These are phyloP conservation scores for Lota lota DNA, from an alignment of 2,113 vertebrate genomes.

Conservation along the genomic window DNA sequence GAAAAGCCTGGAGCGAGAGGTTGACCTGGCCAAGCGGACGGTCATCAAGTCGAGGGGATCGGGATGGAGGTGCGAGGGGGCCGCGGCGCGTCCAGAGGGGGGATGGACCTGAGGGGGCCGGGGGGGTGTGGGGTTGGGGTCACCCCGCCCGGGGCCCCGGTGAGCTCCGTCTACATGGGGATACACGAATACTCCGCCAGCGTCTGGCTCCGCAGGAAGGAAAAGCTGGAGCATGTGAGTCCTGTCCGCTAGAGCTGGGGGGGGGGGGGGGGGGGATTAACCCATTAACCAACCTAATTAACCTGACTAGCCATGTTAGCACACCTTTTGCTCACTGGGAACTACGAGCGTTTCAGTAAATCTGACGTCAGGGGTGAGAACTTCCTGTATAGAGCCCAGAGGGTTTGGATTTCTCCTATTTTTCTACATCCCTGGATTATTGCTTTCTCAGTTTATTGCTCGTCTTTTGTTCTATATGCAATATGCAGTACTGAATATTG, in stretches of 20 bases:
- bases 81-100: slow-evolving; percentile 66
- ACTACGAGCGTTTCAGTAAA: no score
- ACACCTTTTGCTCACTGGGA: no score
- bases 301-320: no score
- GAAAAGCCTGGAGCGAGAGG: not conserved
- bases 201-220: slow-evolving; percentile 88
- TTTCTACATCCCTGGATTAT: no score
- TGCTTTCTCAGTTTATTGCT: no score
- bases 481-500: no score
- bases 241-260: slow-evolving; percentile 4
- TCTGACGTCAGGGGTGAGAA: no score
- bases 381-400: no score
- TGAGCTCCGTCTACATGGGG: slow-evolving; percentile 79
- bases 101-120: slow-evolving; percentile 76
- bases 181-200: slow-evolving; percentile 90
- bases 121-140: slow-evolving; percentile 72
- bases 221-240: slow-evolving; percentile 91
- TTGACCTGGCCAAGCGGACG: not conserved
- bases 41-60: slow-evolving; percentile 62
- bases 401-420: no score
- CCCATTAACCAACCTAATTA: no score
- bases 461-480: no score
- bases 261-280: no score
- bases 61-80: slow-evolving; percentile 75
- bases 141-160: slow-evolving; percentile 60